Evolutionary conservation across 2,797 vertebrate genomes (phyloP).

Genomic region (Eidolon dupreanum): DNA sequence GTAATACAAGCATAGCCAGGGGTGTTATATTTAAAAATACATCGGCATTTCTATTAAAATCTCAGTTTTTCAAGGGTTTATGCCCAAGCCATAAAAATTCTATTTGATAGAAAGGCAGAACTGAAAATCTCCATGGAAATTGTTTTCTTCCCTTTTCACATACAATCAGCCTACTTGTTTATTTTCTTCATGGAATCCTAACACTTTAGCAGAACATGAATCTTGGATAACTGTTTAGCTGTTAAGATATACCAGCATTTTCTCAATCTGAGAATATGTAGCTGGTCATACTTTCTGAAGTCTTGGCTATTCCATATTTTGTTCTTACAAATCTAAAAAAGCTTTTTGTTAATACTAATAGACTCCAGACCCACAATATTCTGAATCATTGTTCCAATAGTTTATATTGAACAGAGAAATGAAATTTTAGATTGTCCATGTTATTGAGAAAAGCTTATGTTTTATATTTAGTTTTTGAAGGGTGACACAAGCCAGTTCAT

Average conservation of each 20-base stretch:
- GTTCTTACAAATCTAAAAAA: not conserved
- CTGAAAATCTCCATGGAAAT: constrained; percentile 63
- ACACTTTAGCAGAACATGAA: not conserved
- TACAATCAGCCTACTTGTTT: constrained; percentile 64
- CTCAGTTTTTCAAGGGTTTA: constrained; percentile 73
- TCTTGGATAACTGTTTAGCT: not conserved
- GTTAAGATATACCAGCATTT: not conserved
- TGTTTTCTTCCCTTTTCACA: constrained; percentile 63
- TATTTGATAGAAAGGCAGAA: constrained; percentile 66
- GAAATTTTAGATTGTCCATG: not conserved
- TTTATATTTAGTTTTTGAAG: constrained; percentile 23
- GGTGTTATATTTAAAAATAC: constrained; percentile 76
- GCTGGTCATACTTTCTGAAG: not conserved
- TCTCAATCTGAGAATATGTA: not conserved
- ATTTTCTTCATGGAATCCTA: constrained; percentile 33
- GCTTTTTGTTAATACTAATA: not conserved
- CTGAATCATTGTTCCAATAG: not conserved
- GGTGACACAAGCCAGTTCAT: not conserved
- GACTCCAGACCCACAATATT: not conserved
- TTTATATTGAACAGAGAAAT: not conserved
- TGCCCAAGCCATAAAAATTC: constrained; percentile 69
- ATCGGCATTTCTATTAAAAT: constrained; percentile 78
- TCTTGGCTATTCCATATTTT: not conserved
- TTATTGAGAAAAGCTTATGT: not conserved
- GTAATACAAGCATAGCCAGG: constrained; percentile 33